These are phyloP conservation scores for Myotis vivesi DNA, from an alignment of 2,797 vertebrate genomes.

Conservation along the genomic window DNA sequence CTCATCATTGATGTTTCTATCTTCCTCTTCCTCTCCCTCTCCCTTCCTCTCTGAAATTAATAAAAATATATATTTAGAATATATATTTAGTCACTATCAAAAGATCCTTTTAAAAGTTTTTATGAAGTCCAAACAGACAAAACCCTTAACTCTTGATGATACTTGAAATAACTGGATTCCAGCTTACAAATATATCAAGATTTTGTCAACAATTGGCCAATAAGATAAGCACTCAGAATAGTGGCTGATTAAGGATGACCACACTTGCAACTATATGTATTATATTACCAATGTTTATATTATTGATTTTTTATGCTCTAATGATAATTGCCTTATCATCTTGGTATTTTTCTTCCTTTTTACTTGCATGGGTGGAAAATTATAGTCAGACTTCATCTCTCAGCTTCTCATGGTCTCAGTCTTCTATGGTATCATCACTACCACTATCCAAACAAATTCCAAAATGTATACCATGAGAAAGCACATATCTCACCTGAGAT, in stretches of 20 bases:
- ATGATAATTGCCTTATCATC: neutral
- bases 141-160: neutral
- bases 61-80: neutral
- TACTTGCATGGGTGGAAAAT: neutral
- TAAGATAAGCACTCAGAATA: neutral
- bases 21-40: no score
- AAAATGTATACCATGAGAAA: neutral
- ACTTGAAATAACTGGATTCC: neutral
- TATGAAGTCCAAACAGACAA: constrained; percentile 39
- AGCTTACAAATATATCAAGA: neutral
- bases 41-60: no score
- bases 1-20: no score
- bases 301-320: neutral
- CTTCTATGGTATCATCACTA: neutral
- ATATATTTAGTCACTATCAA: neutral
- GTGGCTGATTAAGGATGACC: neutral
- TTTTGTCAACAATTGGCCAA: neutral
- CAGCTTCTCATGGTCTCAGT: neutral
- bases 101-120: constrained; percentile 34
- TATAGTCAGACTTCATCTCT: neutral
- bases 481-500: neutral
- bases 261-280: neutral
- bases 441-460: neutral
- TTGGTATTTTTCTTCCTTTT: neutral
- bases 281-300: neutral